Percentiles rank a stretch among this genome's conserved stretches.
Evolutionary conservation across 1,140 invertebrate genomes (phyloP).

Genomic region (Sipha flava): DNA sequence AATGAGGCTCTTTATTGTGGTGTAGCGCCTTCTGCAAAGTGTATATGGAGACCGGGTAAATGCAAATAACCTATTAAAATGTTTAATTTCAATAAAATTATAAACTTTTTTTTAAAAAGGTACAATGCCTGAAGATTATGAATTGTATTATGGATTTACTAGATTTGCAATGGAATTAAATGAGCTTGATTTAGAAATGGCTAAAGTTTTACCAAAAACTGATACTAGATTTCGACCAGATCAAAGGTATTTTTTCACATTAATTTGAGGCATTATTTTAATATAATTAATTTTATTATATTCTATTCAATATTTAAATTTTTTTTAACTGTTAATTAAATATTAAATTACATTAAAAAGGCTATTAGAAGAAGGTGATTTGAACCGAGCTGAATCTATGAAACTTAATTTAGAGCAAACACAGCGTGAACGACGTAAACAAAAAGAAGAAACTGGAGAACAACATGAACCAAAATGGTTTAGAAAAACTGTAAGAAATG

Average conservation of each 20-base stretch:
- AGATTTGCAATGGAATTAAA: slow-evolving; percentile 78
- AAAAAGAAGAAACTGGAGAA: slow-evolving; percentile 49
- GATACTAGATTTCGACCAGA: slow-evolving; percentile 57
- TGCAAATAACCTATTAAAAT: background rate
- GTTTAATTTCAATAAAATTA: background rate
- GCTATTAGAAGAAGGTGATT: slow-evolving; percentile 65
- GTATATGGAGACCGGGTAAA: slow-evolving; percentile 61
- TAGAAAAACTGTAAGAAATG: slow-evolving; percentile 41
- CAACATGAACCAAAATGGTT: slow-evolving; percentile 48
- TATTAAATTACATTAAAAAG: slow-evolving; percentile 35
- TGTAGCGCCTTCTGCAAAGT: slow-evolving; percentile 58
- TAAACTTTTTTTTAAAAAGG: slow-evolving; percentile 42
- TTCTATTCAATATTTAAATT: background rate
- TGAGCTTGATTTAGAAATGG: slow-evolving; percentile 59
- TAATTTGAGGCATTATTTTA: background rate
- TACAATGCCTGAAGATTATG: slow-evolving; percentile 69
- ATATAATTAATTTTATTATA: background rate
- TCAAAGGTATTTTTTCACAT: slow-evolving; percentile 38
- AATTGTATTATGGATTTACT: slow-evolving; percentile 77
- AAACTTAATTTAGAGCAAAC: slow-evolving; percentile 60
- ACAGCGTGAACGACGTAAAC: slow-evolving; percentile 59
- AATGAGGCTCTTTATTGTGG: slow-evolving; percentile 71
- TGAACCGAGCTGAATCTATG: slow-evolving; percentile 59
- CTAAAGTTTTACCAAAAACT: slow-evolving; percentile 58
- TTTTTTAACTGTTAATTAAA: background rate